Percentiles rank a stretch among this genome's conserved stretches.
phyloP scores from a whole-genome alignment of 2,113 vertebrate species.

The Microcebus tavaratra region DNA sequence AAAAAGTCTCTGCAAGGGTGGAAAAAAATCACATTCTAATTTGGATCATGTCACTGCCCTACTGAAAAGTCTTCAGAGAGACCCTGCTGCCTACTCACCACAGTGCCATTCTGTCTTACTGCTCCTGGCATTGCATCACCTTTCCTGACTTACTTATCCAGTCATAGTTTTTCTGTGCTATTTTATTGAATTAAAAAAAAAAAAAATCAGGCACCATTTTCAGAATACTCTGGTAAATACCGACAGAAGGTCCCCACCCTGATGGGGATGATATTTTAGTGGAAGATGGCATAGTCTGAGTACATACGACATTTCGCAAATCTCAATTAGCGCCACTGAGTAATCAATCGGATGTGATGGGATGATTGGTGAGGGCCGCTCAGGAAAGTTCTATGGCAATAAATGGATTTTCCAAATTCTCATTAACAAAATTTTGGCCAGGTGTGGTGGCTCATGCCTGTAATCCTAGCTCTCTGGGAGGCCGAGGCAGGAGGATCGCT shows the following conservation, averaged over 20 bases:
- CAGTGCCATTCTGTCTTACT: not conserved
- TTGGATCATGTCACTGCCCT: not conserved
- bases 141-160: not conserved
- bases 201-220: not conserved
- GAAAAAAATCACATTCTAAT: not conserved
- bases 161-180: not conserved
- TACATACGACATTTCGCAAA: not conserved
- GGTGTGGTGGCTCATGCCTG: too few relatives aligned
- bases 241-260: not conserved
- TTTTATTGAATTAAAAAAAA: not conserved
- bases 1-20: not conserved
- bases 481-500: too few relatives aligned
- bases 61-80: not conserved
- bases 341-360: not conserved
- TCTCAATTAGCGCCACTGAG: not conserved
- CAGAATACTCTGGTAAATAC: not conserved
- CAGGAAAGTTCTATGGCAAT: not conserved
- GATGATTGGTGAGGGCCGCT: not conserved
- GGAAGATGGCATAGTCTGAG: fast-evolving
- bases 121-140: not conserved
- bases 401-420: not conserved
- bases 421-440: not conserved
- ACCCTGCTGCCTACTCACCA: not conserved
- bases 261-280: not conserved
- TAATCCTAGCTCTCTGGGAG: too few relatives aligned